Percentiles rank a stretch among this genome's conserved stretches.
Evolutionary conservation across 2,797 vertebrate species (phyloP).

Genomic region (Benthosema pterotum): DNA sequence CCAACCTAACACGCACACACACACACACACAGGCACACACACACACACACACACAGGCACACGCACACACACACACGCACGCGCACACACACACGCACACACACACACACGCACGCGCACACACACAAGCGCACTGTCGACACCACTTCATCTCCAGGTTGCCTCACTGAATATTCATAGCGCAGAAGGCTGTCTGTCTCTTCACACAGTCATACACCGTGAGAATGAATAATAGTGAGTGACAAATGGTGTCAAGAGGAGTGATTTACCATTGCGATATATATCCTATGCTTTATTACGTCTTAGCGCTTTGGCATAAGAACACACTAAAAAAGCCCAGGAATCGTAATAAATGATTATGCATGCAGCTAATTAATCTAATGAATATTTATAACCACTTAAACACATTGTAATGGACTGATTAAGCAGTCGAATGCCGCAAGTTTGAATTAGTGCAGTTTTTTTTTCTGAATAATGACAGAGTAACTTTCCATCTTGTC

Average conservation of each 20-base stretch:
- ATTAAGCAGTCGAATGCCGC: slow-evolving; percentile 79
- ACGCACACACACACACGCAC: too few relatives aligned
- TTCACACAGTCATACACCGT: slow-evolving; percentile 61
- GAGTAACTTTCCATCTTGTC: slow-evolving; percentile 81
- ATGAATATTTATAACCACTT: slow-evolving; percentile 85
- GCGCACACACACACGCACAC: too few relatives aligned
- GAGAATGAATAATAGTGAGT: slow-evolving; percentile 69
- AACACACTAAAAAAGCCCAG: slow-evolving; percentile 62
- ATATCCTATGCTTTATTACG: slow-evolving; percentile 77
- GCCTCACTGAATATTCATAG: slow-evolving; percentile 65
- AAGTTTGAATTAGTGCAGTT: slow-evolving; percentile 82
- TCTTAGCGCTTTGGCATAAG: slow-evolving; percentile 67
- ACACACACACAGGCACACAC: too few relatives aligned
- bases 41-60: too few relatives aligned
- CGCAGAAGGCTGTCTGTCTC: slow-evolving; percentile 49
- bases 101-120: too few relatives aligned
- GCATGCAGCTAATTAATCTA: slow-evolving; percentile 82
- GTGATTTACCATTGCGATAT: slow-evolving; percentile 73
- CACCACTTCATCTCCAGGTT: slow-evolving; percentile 35
- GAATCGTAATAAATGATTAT: slow-evolving; percentile 81
- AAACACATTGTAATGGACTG: slow-evolving; percentile 84
- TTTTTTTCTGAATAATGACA: slow-evolving; percentile 84
- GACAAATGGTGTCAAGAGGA: slow-evolving; percentile 67
- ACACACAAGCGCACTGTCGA: not conserved
- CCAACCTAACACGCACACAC: slow-evolving; percentile 28